Base-by-base conservation (phyloP, 2,888 invertebrate species). In the Heteropelma amictum region DNA sequence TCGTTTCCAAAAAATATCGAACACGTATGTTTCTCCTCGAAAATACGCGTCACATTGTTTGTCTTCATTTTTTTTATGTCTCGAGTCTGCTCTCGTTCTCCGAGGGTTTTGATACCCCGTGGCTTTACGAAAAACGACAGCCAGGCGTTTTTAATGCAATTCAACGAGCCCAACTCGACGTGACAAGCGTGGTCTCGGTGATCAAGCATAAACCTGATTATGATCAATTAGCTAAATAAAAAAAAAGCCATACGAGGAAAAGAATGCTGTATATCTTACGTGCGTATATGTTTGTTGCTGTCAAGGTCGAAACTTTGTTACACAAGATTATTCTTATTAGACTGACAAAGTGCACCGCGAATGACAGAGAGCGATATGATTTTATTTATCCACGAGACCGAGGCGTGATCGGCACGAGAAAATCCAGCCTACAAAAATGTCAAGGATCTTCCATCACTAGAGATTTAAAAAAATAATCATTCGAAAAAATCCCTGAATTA, bases 281-380 rank as follows among this genome's bases (percentile, higher is more conserved):
- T 12, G 63, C 35, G 54, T 38, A 53, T 53, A 60, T 49, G 42
- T 28, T 42, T 45, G 1, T 30, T 60, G 35, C 40, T 49, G 38
- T 38, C 54, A 47, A 70, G 70, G 70, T 38, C 61, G 14, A n/a
- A 54, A 21, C 51, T 40, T 49, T 38, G 26, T 38, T 47, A 28
- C 56, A 21, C 54, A 17, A 33, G 47, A 70, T 63, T 72, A 53
- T 72, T n/a, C n/a, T n/a, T 54, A 53, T 72, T 65, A 68, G 38
- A 61, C 61, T 60, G 61, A 61, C 45, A 68, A 53, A 54, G 53
- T 54, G 54, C 35, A 61, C 68, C 61, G 67, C 61, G 61, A 54
- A 12, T n/a, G 54, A 45, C n/a, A 19, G 61, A 23, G 35, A 26
- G 14, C 40, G 23, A 26, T 54, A 40, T 60, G 6, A 17, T 38